Evolutionary conservation across 2,888 invertebrate genomes (phyloP), one percentile per base, ranked within the genome.

Genomic region (Dicyrtoma fusca): DNA sequence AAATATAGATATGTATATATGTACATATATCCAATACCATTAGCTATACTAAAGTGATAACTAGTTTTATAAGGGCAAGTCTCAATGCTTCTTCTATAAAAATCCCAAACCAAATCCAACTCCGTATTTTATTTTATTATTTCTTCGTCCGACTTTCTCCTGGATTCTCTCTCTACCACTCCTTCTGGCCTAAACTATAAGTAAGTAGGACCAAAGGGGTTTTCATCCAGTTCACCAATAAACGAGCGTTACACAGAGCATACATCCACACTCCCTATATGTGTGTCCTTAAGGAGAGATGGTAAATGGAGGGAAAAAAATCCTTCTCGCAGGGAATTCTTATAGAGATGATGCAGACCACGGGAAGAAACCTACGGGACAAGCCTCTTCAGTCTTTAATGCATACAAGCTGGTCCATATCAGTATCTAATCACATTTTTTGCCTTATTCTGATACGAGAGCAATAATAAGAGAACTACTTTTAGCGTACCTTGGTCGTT

Each of bases 301-400:
- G 17, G 42, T 49, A 42, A 66, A 66, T 49, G 10, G 66, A 66
- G 53, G 57, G 53, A 26, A 26, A 62, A 65, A 65, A 53, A 66
- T 66, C 66, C 66, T 66, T 53, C 66, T 53, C 26, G 53, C 26
- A 51, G 51, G 66, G 53, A 66, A 66, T 53, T 66, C 66, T 53
- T 53, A 42, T 21, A 34, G 26, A 66, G 53, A 66, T 66, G 66
- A 66, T 66, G 66, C 42, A 53, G 66, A 51, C 25, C 42, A 21
- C 10, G 44, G 19, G 66, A 51, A 66, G 53, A 53, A 44, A 42
- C 34, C 10, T 61, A 64, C 17, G 26, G 26, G 26, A 53, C 8
- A 26, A 25, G 25, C 14, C 14, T 25, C 3, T 57, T 57, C 25
- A 23, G 21, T 23, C 26, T 14, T 21, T 63, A 45, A 14, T 59